Base-by-base conservation (phyloP, 2,113 vertebrate genomes). In the Sminthopsis crassicaudata region DNA sequence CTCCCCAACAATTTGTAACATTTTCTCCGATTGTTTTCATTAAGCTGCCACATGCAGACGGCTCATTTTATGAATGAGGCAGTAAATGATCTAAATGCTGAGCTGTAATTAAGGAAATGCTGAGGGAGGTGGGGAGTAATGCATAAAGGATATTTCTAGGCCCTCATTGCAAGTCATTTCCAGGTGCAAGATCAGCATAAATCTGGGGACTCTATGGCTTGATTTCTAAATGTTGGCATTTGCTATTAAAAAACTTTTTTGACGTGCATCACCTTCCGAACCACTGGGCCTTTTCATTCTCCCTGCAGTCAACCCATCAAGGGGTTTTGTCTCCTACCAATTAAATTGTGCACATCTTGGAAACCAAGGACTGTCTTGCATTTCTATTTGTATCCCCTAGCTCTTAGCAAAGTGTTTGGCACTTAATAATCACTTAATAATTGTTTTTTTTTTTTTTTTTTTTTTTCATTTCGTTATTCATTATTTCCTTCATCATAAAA, bases 11-110 rank as follows among this genome's bases (percentile, higher is more conserved):
- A 94, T 95, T 96, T 93, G 91, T 96, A 97, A 94, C 95, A 67
- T 96, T 96, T 98, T 95, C 96, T 98, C 96, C 30, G 51, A 94
- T 97, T 97, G 94, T 98, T 97, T 98, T 97, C 95, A 96, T 97
- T 97, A 98, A 95, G 96, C 91, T 92, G 93, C 97, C 97, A 96
- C 97, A 97, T 98, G 96, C 27, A 84, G 96, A 94, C 95, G 95
- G 93, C 96, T 98, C 92, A 91, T 97, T 97, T 97, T 95, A 89
- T 91, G 95, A 93, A 94, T 95, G 96, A 97, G 93, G 50, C 93
- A 97, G 96, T 91, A n/a, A 96, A 96, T 95, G 92, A 96, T 96
- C 92, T 93, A 93, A 97, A 97, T 91, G n/a, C 91, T 97, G 9
- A 2, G 22, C 96, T 96, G 93, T 96, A 96, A 97, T 97, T 96